Conservation (phyloP, 2,113 vertebrate genomes). For the Cnemophilus loriae region DNA sequence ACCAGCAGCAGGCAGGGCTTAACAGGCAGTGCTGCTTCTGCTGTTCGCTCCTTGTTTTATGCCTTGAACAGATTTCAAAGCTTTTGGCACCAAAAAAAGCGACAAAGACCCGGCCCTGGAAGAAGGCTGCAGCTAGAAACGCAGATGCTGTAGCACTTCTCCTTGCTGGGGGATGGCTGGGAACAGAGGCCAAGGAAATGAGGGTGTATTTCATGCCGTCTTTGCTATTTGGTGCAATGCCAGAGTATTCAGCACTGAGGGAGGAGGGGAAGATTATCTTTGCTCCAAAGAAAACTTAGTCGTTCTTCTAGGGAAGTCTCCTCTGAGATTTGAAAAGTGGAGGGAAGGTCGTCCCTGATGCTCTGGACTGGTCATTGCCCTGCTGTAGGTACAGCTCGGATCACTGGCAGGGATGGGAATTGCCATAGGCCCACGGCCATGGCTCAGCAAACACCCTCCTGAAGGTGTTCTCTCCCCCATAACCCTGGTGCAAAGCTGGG, state of each 20-base stretch:
- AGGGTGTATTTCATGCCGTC: constrained; percentile 31
- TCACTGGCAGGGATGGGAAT: not conserved
- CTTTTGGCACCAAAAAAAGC: not conserved
- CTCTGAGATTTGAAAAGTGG: not conserved
- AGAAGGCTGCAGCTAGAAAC: not conserved
- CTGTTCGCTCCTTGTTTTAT: not conserved
- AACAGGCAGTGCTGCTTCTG: not conserved
- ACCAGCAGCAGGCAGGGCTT: not conserved
- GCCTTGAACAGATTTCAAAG: not conserved
- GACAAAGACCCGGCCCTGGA: not conserved
- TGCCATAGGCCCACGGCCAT: not conserved
- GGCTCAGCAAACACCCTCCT: not conserved
- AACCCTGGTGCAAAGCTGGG: not conserved
- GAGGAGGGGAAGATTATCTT: not conserved
- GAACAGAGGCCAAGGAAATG: constrained; percentile 14
- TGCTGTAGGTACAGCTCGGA: not conserved
- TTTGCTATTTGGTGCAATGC: not conserved
- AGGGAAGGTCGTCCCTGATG: not conserved
- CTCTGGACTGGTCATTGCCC: accelerated
- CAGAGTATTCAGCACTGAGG: not conserved
- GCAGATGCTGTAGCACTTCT: not conserved
- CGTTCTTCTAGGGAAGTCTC: not conserved
- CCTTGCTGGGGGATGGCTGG: not conserved
- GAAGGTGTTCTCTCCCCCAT: not conserved
- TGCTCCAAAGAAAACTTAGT: not conserved